Conservation (phyloP, 2,888 invertebrate genomes). For the Calliopum simillimum region DNA sequence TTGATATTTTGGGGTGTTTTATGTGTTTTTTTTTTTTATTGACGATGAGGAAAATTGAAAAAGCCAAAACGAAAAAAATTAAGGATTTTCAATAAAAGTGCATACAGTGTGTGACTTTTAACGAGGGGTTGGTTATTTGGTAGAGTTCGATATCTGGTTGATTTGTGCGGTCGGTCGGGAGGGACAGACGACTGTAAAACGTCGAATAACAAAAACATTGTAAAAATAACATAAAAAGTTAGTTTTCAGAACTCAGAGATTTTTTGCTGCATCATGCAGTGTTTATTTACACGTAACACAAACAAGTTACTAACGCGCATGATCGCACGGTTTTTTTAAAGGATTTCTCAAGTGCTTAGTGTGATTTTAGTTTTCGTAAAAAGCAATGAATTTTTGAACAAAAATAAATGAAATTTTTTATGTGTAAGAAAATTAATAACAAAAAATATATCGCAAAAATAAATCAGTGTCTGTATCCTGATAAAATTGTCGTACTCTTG, state of each 20-base stretch:
- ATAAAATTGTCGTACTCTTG: no score
- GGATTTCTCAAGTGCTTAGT: slow-evolving; percentile 28
- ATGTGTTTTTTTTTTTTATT: slow-evolving; percentile 57
- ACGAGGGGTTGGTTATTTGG: slow-evolving; percentile 45
- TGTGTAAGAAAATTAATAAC: no score
- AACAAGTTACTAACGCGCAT: slow-evolving; percentile 26
- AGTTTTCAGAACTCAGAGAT: slow-evolving; percentile 39
- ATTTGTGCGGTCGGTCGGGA: slow-evolving; percentile 49
- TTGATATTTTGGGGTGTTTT: slow-evolving; percentile 67
- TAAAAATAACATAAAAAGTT: slow-evolving; percentile 6
- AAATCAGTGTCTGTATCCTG: no score
- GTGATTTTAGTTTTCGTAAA: no score
- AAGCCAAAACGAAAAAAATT: slow-evolving; percentile 37
- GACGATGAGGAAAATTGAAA: slow-evolving; percentile 16
- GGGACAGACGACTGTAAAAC: background rate
- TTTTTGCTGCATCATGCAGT: slow-evolving; percentile 64
- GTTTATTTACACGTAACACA: slow-evolving; percentile 64
- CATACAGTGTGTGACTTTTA: slow-evolving; percentile 39
- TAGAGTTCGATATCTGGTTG: slow-evolving; percentile 47
- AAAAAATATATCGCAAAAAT: no score
- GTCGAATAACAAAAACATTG: slow-evolving; percentile 6
- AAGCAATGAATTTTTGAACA: slow-evolving; percentile 44
- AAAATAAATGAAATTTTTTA: background rate
- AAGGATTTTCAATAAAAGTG: slow-evolving; percentile 49
- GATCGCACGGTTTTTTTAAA: background rate